These are phyloP conservation scores for Valencia hispanica DNA, from an alignment of 2,797 vertebrate genomes.

Conservation along the genomic window DNA sequence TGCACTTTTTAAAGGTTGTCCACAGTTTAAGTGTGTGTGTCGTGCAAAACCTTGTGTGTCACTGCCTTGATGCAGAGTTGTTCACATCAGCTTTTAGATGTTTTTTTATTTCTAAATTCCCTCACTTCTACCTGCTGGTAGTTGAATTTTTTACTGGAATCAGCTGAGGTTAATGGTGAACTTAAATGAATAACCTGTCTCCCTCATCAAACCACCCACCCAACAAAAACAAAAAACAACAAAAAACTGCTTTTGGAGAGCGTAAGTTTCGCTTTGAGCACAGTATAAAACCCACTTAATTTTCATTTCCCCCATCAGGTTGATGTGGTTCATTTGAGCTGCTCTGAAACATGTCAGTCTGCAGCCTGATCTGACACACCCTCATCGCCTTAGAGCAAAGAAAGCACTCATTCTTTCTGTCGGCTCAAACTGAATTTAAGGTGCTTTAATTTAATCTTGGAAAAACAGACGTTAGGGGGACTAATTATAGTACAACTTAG, in stretches of 20 bases:
- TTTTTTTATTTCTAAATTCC: not conserved
- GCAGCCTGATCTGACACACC: constrained; percentile 3
- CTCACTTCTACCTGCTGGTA: not conserved
- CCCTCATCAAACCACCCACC: not conserved
- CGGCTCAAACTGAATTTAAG: not conserved
- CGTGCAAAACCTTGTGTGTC: not conserved
- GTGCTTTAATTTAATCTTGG: constrained; percentile 10
- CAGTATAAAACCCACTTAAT: not conserved
- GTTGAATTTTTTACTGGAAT: not conserved
- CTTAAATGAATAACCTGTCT: not conserved
- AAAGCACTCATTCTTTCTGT: not conserved
- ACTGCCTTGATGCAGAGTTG: not conserved
- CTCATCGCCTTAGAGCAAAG: not conserved
- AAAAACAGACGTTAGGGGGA: constrained; percentile 6
- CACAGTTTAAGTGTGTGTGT: not conserved
- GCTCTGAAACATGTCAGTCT: not conserved
- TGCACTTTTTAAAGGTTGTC: not conserved
- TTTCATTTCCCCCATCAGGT: not conserved
- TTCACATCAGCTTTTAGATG: no score
- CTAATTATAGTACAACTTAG: constrained; percentile 4
- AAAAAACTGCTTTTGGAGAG: not conserved
- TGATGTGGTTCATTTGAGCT: constrained; percentile 10
- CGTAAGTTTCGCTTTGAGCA: not conserved
- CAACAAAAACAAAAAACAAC: not conserved
- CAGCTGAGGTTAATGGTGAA: not conserved